These are phyloP conservation scores for Canis aureus DNA, from an alignment of 2,113 vertebrate species.

Conservation along the genomic window DNA sequence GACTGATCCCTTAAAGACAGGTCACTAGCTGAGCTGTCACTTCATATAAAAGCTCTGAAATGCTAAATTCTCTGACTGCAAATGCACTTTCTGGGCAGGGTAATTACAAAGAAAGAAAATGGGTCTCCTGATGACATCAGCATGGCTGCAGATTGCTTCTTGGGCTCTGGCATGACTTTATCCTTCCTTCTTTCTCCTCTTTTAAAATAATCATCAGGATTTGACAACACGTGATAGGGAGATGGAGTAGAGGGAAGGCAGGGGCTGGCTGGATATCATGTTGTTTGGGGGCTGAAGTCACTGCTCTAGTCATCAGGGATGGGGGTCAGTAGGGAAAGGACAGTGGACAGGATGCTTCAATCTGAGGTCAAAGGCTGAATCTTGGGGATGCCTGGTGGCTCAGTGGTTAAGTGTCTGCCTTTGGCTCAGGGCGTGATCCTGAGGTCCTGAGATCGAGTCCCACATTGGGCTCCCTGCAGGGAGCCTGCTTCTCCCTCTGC, in stretches of 20 bases:
- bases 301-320: fast-evolving
- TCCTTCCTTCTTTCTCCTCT: slow-evolving; percentile 74
- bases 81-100: slow-evolving; percentile 73
- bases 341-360: background rate
- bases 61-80: slow-evolving; percentile 69
- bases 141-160: slow-evolving; percentile 73
- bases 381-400: too few species aligned
- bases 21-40: slow-evolving; percentile 60
- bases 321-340: background rate
- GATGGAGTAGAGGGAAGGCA: background rate
- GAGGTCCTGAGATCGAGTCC: too few species aligned
- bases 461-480: too few species aligned
- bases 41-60: slow-evolving; percentile 79
- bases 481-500: too few species aligned
- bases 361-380: background rate
- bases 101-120: slow-evolving; percentile 78
- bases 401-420: too few species aligned
- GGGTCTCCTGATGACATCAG: slow-evolving; percentile 77
- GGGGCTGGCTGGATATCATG: background rate
- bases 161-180: slow-evolving; percentile 58
- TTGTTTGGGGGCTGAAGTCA: background rate
- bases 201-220: slow-evolving; percentile 50
- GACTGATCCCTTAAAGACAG: background rate
- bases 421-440: too few species aligned
- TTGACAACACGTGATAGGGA: background rate